Conservation (phyloP, 2,888 invertebrate genomes). For the Cyaniris semiargus region DNA sequence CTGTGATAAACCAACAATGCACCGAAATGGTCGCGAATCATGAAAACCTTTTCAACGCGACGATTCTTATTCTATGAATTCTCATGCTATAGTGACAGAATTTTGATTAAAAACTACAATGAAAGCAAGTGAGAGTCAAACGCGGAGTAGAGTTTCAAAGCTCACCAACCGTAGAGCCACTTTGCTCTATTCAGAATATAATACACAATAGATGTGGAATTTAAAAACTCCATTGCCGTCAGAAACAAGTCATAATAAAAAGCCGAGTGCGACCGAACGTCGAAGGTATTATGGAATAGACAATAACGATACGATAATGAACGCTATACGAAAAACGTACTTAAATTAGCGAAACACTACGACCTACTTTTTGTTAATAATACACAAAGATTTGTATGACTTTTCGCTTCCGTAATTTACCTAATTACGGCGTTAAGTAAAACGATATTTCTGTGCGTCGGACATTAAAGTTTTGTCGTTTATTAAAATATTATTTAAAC, state of each 20-base stretch:
- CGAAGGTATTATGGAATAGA: constrained; percentile 31
- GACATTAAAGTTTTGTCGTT: background rate
- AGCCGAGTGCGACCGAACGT: constrained; percentile 20
- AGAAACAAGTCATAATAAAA: constrained; percentile 38
- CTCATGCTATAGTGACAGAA: constrained; percentile 33
- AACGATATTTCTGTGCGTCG: background rate
- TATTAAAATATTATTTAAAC: background rate
- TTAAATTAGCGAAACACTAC: constrained; percentile 25
- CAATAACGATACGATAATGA: constrained; percentile 30
- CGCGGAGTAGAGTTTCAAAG: constrained; percentile 33
- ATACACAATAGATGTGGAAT: constrained; percentile 38
- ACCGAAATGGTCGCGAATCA: constrained; percentile 18
- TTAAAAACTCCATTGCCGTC: constrained; percentile 38
- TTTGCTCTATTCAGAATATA: constrained; percentile 37
- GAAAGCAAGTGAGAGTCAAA: constrained; percentile 34
- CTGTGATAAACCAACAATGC: constrained; percentile 23
- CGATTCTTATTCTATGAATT: constrained; percentile 26
- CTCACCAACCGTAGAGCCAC: constrained; percentile 35
- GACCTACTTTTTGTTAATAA: constrained; percentile 24
- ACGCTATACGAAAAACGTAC: constrained; percentile 28
- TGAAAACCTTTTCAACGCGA: constrained; percentile 22
- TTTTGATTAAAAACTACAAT: constrained; percentile 35
- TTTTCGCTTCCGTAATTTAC: background rate
- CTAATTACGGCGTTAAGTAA: background rate
- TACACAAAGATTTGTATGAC: constrained; percentile 27